A percentile compares a stretch with the other conserved stretches of the same genome.
phyloP scores from a whole-genome alignment of 2,113 vertebrate genomes.

The Corythornis vintsioides region DNA sequence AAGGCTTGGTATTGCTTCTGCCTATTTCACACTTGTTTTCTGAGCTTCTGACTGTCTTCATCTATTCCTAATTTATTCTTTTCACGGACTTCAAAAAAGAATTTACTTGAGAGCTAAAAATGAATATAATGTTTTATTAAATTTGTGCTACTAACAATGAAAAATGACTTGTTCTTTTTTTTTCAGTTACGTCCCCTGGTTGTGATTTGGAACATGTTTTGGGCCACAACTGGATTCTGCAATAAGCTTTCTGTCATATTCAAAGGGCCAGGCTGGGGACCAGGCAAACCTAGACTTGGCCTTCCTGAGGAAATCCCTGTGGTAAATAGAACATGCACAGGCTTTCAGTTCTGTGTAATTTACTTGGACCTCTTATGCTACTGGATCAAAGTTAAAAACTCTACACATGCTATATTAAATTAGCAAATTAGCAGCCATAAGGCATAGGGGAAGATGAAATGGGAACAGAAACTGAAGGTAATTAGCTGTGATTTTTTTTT shows the following conservation, averaged over 20 bases:
- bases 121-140: background rate
- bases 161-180: conserved; percentile 5
- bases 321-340: conserved; percentile 78
- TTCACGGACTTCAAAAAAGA: background rate
- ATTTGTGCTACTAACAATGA: conserved; percentile 19
- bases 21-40: background rate
- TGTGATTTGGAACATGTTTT: conserved; percentile 83
- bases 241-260: conserved; percentile 87
- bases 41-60: background rate
- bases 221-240: conserved; percentile 76
- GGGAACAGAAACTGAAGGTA: conserved; percentile 28
- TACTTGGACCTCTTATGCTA: conserved; percentile 32
- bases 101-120: background rate
- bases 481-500: background rate
- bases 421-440: conserved; percentile 38
- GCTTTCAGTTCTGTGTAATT: conserved; percentile 44
- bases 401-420: conserved; percentile 39
- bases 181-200: conserved; percentile 82
- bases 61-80: background rate
- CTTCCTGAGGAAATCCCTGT: conserved; percentile 81
- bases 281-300: conserved; percentile 88
- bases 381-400: conserved; percentile 35
- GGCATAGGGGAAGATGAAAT: conserved; percentile 16
- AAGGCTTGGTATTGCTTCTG: background rate
- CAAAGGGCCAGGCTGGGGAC: conserved; percentile 92